phyloP scores from a whole-genome alignment of 2,888 invertebrate genomes.

The Agonopterix arenella region DNA sequence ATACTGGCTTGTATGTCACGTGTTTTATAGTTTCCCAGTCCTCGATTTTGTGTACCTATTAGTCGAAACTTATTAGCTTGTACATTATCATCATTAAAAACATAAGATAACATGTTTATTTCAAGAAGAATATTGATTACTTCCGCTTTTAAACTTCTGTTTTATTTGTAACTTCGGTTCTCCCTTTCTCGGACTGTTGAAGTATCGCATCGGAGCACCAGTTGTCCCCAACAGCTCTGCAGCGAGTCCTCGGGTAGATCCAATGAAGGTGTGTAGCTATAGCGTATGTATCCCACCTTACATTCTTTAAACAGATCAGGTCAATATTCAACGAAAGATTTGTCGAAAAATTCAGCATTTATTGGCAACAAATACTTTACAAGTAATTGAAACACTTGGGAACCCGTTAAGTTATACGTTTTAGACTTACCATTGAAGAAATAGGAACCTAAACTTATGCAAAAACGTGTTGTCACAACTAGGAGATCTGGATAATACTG shows the following conservation, averaged over 20 bases:
- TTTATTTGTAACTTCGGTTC: constrained; percentile 20
- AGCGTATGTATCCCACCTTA: constrained; percentile 34
- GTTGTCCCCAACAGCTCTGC: constrained; percentile 38
- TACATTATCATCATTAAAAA: no score
- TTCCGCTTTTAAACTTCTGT: neutral
- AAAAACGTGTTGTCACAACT: constrained; percentile 30
- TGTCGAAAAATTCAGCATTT: constrained; percentile 55
- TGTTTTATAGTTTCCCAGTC: no score
- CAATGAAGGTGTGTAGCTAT: constrained; percentile 36
- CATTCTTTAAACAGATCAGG: constrained; percentile 47
- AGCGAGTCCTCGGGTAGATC: constrained; percentile 43
- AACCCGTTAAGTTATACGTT: constrained; percentile 67
- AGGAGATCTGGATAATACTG: constrained; percentile 24
- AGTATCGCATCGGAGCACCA: constrained; percentile 39
- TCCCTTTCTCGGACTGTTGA: constrained; percentile 26
- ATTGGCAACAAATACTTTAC: constrained; percentile 66
- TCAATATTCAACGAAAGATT: constrained; percentile 52
- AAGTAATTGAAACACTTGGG: constrained; percentile 46
- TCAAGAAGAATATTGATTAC: neutral
- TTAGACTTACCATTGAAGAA: constrained; percentile 67
- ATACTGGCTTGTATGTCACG: no score
- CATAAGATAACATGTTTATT: no score
- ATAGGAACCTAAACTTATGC: constrained; percentile 46
- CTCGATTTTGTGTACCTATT: no score
- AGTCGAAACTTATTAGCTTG: no score